A percentile compares a stretch with the other conserved stretches of the same genome.
Conservation (phyloP, 2,888 invertebrate species). For the Hedychridium roseum region DNA sequence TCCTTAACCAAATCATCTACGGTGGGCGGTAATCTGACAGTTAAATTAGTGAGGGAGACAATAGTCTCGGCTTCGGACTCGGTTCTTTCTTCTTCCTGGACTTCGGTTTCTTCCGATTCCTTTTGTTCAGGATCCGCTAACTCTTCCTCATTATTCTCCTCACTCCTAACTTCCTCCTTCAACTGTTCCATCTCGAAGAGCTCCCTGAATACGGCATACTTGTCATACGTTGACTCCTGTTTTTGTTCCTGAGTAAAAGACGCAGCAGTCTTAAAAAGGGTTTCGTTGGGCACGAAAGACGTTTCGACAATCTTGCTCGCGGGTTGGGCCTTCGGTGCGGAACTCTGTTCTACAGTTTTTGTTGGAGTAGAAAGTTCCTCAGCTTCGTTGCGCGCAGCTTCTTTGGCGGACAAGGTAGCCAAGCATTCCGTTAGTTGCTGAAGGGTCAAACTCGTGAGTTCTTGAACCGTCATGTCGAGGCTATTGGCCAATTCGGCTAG, state of each 20-base stretch:
- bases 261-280: conserved; percentile 74
- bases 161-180: conserved; percentile 50
- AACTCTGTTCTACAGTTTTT: conserved; percentile 39
- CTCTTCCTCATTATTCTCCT: conserved; percentile 27
- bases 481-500: conserved; percentile 81
- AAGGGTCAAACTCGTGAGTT: conserved; percentile 85
- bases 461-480: conserved; percentile 78
- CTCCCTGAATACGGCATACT: conserved; percentile 89
- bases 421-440: conserved; percentile 86
- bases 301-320: conserved; percentile 48
- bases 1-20: conserved; percentile 29
- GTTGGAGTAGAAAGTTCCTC: conserved; percentile 15
- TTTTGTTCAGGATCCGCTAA: conserved; percentile 25
- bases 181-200: conserved; percentile 74
- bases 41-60: conserved; percentile 41
- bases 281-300: conserved; percentile 46
- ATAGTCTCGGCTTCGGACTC: conserved; percentile 49
- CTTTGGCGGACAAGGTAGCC: conserved; percentile 63
- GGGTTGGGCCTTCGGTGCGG: conserved; percentile 3
- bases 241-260: conserved; percentile 65
- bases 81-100: conserved; percentile 32
- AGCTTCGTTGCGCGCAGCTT: conserved; percentile 43
- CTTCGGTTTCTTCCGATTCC: conserved; percentile 36
- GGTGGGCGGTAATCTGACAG: conserved; percentile 46
- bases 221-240: conserved; percentile 72